Conservation (phyloP, 2,113 vertebrate species). For the Isichthys henryi region DNA sequence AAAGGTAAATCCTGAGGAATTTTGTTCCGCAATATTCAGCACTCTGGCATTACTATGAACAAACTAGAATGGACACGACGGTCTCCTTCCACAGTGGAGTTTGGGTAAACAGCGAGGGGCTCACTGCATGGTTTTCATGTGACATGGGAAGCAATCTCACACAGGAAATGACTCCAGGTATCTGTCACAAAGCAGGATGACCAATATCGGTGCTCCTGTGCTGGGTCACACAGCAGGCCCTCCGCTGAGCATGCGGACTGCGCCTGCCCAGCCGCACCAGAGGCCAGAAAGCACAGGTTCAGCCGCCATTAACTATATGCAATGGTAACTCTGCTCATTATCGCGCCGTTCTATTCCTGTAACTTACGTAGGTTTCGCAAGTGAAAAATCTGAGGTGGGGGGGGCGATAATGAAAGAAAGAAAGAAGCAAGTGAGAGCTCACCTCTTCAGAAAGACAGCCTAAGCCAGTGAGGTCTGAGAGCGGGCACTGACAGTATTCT, state of each 20-base stretch:
- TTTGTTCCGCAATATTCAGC: background rate
- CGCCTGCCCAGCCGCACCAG: constrained; percentile 28
- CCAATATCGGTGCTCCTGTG: background rate
- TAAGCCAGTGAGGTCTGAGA: constrained; percentile 35
- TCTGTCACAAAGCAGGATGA: background rate
- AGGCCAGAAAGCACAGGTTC: constrained; percentile 48
- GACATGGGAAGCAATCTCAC: background rate
- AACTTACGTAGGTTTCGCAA: constrained; percentile 40
- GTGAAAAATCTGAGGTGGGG: constrained; percentile 15
- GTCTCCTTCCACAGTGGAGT: background rate
- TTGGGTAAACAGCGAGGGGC: background rate
- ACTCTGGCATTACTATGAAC: background rate
- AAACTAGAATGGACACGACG: background rate
- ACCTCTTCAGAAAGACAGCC: background rate
- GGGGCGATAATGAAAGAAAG: constrained; percentile 13
- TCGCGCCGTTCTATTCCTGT: constrained; percentile 38
- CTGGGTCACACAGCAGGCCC: constrained; percentile 19
- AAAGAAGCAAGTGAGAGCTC: background rate
- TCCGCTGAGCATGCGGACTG: background rate
- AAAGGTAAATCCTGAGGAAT: background rate
- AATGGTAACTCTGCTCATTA: constrained; percentile 51
- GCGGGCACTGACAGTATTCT: constrained; percentile 38
- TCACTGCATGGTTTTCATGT: background rate
- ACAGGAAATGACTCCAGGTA: background rate
- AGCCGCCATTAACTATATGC: constrained; percentile 51